Evolutionary conservation across 2,113 vertebrate genomes (phyloP).

Genomic region (Nycticebus coucang): DNA sequence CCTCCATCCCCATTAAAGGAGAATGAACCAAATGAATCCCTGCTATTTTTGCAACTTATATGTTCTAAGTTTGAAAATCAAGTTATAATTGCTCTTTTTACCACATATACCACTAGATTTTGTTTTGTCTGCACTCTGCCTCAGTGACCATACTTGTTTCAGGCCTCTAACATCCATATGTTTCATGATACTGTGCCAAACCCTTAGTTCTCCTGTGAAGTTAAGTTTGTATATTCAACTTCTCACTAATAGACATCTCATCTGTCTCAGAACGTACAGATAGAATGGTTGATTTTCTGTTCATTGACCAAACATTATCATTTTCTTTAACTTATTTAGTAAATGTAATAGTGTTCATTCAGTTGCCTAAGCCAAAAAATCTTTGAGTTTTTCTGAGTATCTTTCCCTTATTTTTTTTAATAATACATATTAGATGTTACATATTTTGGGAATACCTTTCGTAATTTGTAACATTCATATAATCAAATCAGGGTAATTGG

Average conservation of each 20-base stretch:
- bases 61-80: constrained; percentile 23
- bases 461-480: no score
- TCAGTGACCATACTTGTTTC: background rate
- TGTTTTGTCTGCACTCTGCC: background rate
- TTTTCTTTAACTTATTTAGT: constrained; percentile 34
- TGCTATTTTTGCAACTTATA: background rate
- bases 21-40: constrained; percentile 2
- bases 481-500: no score
- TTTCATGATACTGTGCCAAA: background rate
- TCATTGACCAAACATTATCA: background rate
- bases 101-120: background rate
- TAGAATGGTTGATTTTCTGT: background rate
- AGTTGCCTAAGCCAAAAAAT: constrained; percentile 21
- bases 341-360: background rate
- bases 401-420: background rate
- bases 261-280: background rate
- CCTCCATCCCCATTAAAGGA: background rate
- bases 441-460: no score
- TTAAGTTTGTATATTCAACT: background rate
- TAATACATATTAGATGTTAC: no score
- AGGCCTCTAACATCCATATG: background rate
- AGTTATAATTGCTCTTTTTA: background rate
- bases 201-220: background rate
- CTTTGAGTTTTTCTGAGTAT: background rate
- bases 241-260: background rate